Conservation (phyloP, 2,888 invertebrate species). For the Parnassius smintheus region DNA sequence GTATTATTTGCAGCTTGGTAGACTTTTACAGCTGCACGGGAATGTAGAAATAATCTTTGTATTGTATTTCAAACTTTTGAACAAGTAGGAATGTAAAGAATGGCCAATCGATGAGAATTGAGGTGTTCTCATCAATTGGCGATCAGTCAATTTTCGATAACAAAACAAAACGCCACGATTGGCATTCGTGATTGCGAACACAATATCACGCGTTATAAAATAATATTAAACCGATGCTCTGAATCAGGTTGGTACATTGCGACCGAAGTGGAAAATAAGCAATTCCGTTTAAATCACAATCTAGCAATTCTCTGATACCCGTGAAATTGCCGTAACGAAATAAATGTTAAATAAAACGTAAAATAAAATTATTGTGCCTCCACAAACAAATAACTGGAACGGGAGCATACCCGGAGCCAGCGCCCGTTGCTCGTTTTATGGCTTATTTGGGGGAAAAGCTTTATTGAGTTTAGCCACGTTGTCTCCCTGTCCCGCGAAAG, state of each 20-base stretch:
- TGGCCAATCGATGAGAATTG: neutral
- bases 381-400: slow-evolving; percentile 80
- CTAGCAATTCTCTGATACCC: slow-evolving; percentile 80
- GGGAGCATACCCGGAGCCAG: slow-evolving; percentile 65
- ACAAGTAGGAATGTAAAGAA: neutral
- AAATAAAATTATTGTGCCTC: slow-evolving; percentile 81
- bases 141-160: slow-evolving; percentile 48
- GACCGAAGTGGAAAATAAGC: slow-evolving; percentile 78
- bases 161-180: slow-evolving; percentile 38
- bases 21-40: too few relatives aligned
- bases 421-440: slow-evolving; percentile 78
- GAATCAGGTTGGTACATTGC: slow-evolving; percentile 58
- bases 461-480: slow-evolving; percentile 78
- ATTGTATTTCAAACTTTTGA: neutral
- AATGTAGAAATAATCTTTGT: too few relatives aligned
- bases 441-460: slow-evolving; percentile 81
- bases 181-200: slow-evolving; percentile 55
- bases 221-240: slow-evolving; percentile 65
- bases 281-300: slow-evolving; percentile 79
- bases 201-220: slow-evolving; percentile 75
- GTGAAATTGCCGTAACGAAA: slow-evolving; percentile 81
- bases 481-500: slow-evolving; percentile 52
- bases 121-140: neutral
- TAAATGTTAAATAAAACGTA: slow-evolving; percentile 82
- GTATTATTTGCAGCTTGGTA: too few relatives aligned